Evolutionary conservation across 2,888 invertebrate genomes (phyloP).

Genomic region (Meloe dianella): DNA sequence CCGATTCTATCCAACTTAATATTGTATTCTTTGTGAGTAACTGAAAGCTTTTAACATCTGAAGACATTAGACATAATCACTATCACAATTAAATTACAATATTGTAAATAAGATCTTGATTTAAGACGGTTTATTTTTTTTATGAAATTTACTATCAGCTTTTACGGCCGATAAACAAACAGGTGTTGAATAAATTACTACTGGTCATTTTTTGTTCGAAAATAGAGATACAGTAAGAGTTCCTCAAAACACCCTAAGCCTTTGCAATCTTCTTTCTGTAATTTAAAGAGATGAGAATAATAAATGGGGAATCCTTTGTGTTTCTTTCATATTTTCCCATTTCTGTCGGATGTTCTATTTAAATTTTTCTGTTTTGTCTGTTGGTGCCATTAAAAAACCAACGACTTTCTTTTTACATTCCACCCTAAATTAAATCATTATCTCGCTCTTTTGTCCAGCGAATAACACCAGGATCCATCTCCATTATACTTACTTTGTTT

Average conservation of each 20-base stretch:
- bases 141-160: slow-evolving; percentile 24
- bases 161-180: slow-evolving; percentile 27
- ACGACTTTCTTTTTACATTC: slow-evolving; percentile 25
- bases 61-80: slow-evolving; percentile 35
- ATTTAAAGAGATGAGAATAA: background rate
- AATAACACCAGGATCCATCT: slow-evolving; percentile 10
- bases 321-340: background rate
- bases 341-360: slow-evolving; percentile 18
- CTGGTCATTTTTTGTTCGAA: slow-evolving; percentile 17
- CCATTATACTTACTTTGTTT: too few species aligned
- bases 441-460: slow-evolving; percentile 17
- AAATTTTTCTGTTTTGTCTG: slow-evolving; percentile 28
- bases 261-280: background rate
- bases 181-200: slow-evolving; percentile 32
- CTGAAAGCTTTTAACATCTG: slow-evolving; percentile 28
- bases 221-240: background rate
- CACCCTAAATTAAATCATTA: slow-evolving; percentile 31
- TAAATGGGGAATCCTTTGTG: background rate
- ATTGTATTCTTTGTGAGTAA: slow-evolving; percentile 9
- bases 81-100: slow-evolving; percentile 26
- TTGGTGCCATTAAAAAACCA: slow-evolving; percentile 22
- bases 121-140: slow-evolving; percentile 11
- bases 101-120: slow-evolving; percentile 30
- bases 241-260: background rate
- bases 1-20: background rate